Evolutionary conservation across 2,113 vertebrate species (phyloP), one percentile per base, ranked within the genome.

Genomic region (Neolamprologus kungweensis): DNA sequence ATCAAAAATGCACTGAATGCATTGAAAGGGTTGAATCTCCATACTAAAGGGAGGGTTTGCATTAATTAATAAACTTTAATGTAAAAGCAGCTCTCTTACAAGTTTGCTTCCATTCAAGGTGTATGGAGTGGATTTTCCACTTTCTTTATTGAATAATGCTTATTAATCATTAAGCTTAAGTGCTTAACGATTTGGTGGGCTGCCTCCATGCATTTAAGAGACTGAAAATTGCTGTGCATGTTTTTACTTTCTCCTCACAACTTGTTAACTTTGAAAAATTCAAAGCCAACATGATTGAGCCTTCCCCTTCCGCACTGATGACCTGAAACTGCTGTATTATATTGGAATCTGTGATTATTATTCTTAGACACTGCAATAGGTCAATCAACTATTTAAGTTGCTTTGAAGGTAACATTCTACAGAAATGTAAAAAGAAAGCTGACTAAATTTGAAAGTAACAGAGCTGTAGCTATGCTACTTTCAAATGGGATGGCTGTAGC

Each of bases 291-390:
- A 7, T 37, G 7, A 65, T 13, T 37, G 60, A 65, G 60, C 10
- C 33, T 37, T 65, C 17, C 0, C 35, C 60, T 65, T 65, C 33
- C 0, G 0, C 6, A n/a, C 17, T 65, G 60, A 65, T 65, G 10
- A 65, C 17, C 17, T 7, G 33, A 2, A 65, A 37, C 33, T 65
- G 31, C 60, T 35, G 3, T 37, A 65, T 65, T 37, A 65, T 37
- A 37, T 37, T 65, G 17, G 0, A n/a, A 65, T 65, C 60, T 65
- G 31, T 65, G 31, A 65, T 65, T 37, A 65, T 35, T 65, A 65
- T 65, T n/a, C 9, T 65, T 37, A 21, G 33, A 65, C 60, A 37
- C 60, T 65, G 33, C 33, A 65, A 21, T 21, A 65, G 19, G 10
- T n/a, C 60, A n/a, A 37, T 37, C 17, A 37, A 21, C 19, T 13